Evolutionary conservation across 2,113 vertebrate genomes (phyloP), one percentile per base, ranked within the genome.

Genomic region (Chaenogobius annularis): DNA sequence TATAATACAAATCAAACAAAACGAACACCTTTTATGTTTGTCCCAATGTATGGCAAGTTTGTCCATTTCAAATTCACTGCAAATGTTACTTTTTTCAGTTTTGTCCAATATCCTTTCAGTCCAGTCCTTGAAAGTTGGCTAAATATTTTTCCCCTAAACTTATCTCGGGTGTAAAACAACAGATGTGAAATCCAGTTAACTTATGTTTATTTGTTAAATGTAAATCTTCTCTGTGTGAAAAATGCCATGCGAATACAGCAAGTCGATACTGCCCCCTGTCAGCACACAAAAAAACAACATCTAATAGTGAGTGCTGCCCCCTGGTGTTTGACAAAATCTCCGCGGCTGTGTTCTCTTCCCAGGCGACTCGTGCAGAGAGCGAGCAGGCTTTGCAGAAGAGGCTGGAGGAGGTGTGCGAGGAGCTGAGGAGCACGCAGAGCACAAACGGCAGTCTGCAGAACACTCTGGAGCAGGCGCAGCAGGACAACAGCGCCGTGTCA

Each of bases 401-500:
- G 66, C 77, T 98, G 82, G 95, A 97, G 0, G 96, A 97, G 88
- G 94, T 97, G 20, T 91, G 92, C 3, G 93, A 94, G 0, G 96
- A 99, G 80, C 95, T 99, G 19, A 91, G 94, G 75, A 93, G 88
- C 37, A 76, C 93, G 1, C 96, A 97, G 84, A 92, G 73, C 82
- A 94, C 73, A 88, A 95, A 93, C 50, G 86, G 82, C 87, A 94
- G 68, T 82, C 86, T 98, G 64, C 86, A 95, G 78, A 89, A 89
- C 0, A 93, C 94, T 0, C 59, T 93, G 17, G 95, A 96, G 75
- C 95, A 95, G 72, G 88, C 90, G 72, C 94, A 94, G 75, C 93
- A 92, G 75, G 94, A 98, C 55, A 92, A 92, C 90, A 88, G 93
- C 69, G 64, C 83, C 66, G 68, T 95, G 47, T 82, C 94, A 31